Conservation (phyloP, 2,113 vertebrate genomes). For the Anhinga anhinga region DNA sequence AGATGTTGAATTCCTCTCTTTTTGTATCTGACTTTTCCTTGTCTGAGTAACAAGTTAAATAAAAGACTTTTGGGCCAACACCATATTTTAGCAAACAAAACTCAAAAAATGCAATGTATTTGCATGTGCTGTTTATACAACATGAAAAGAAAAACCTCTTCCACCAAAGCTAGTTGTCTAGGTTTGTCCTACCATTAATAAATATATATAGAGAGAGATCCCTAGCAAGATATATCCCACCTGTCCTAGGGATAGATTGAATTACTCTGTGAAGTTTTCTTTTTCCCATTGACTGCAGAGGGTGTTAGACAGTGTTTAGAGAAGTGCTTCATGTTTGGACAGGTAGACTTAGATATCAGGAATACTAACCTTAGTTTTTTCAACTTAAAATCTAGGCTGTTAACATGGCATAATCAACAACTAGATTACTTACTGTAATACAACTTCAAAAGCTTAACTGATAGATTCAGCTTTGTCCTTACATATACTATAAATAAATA, state of each 20-base stretch:
- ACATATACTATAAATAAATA: not conserved
- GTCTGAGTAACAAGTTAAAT: not conserved
- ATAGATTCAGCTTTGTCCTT: not conserved
- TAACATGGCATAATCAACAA: not conserved
- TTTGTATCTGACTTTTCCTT: not conserved
- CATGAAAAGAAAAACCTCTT: not conserved
- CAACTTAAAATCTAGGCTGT: not conserved
- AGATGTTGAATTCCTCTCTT: not conserved
- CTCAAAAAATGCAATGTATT: not conserved
- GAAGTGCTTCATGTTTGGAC: fast-evolving
- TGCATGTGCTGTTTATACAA: not conserved
- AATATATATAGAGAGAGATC: not conserved
- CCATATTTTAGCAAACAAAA: not conserved
- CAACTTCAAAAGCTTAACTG: not conserved
- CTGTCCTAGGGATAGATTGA: not conserved
- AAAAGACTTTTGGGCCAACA: not conserved
- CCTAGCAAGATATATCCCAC: not conserved
- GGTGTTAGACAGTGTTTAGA: not conserved
- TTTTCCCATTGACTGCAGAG: not conserved
- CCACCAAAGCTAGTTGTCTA: not conserved
- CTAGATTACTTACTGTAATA: not conserved
- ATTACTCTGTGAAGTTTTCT: not conserved
- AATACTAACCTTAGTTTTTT: not conserved
- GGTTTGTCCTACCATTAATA: not conserved
- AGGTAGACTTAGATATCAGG: not conserved